These are phyloP conservation scores for Momotus momota DNA, from an alignment of 2,797 vertebrate species.

Conservation along the genomic window DNA sequence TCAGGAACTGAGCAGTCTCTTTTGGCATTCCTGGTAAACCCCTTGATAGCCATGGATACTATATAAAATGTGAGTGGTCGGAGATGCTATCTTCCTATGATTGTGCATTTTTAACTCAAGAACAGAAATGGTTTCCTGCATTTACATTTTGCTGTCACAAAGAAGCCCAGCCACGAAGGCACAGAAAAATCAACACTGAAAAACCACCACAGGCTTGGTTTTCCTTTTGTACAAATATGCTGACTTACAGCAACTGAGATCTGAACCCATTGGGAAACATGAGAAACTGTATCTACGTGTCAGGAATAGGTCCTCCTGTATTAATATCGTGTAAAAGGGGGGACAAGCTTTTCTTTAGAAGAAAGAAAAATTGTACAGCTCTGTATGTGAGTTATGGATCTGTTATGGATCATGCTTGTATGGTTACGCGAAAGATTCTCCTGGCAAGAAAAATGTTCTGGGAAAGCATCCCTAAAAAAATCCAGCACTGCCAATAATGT, in stretches of 20 bases:
- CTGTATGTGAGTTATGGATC: background rate
- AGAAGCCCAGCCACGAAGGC: background rate
- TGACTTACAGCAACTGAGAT: background rate
- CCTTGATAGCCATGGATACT: background rate
- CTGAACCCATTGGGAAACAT: background rate
- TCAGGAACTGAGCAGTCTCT: background rate
- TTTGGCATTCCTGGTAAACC: background rate
- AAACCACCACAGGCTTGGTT: background rate
- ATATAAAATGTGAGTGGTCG: background rate
- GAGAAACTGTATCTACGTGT: background rate
- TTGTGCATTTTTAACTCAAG: background rate
- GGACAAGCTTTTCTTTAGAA: slow-evolving; percentile 26
- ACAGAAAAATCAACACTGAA: background rate
- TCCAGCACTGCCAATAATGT: background rate
- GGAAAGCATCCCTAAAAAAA: slow-evolving; percentile 8
- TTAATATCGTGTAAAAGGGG: slow-evolving; percentile 4
- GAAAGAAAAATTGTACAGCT: background rate
- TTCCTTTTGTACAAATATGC: background rate
- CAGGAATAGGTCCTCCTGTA: background rate
- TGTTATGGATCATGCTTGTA: background rate
- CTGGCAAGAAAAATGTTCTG: slow-evolving; percentile 10
- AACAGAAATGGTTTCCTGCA: background rate
- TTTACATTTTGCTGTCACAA: background rate
- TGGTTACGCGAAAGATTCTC: background rate
- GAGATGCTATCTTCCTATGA: background rate